Evolutionary conservation across 2,113 vertebrate species (phyloP), one percentile per base, ranked within the genome.

Genomic region (Trinectes maculatus): DNA sequence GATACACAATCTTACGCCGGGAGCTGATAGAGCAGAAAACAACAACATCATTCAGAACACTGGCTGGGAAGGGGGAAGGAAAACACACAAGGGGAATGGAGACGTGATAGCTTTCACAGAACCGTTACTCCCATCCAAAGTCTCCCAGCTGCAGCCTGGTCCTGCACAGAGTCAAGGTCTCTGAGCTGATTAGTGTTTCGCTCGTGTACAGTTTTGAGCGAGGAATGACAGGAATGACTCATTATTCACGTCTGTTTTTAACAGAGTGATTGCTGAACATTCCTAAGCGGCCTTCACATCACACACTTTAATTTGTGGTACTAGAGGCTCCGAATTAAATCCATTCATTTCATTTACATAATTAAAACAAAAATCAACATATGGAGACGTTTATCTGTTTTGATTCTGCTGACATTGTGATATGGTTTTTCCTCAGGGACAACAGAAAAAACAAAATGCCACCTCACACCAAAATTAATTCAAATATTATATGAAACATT

Each of bases 161-260:
- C 91, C 84, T 90, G 79, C 82, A 87, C 84, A 85, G 73, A 62
- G 68, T 91, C 92, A 91, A 92, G 91, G 92, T 84, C 91, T 77
- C 55, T 0, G 53, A 34, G 60, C 22, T 55, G 54, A 52, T 59
- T 46, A 33, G 54, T 33, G 54, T 31, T 55, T 76, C 58, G 64
- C 65, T 77, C 56, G 43, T 53, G 36, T n/a, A 21, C 49, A 59
- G 77, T 49, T 57, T 67, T 47, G 37, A 22, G 31, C 10, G 40
- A 62, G 59, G 61, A 80, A 78, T 44, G 43, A 39, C 28, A 63
- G 47, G 39, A 74, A 67, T 34, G 7, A 31, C 31, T 62, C 63
- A 47, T 59, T 26, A 43, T n/a, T n/a, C n/a, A n/a, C n/a, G 36
- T 60, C 15, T 65, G 22, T 56, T 44, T 40, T 69, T n/a, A 36